Evolutionary conservation across 2,797 vertebrate genomes (phyloP).

Genomic region (Meda fulgida): DNA sequence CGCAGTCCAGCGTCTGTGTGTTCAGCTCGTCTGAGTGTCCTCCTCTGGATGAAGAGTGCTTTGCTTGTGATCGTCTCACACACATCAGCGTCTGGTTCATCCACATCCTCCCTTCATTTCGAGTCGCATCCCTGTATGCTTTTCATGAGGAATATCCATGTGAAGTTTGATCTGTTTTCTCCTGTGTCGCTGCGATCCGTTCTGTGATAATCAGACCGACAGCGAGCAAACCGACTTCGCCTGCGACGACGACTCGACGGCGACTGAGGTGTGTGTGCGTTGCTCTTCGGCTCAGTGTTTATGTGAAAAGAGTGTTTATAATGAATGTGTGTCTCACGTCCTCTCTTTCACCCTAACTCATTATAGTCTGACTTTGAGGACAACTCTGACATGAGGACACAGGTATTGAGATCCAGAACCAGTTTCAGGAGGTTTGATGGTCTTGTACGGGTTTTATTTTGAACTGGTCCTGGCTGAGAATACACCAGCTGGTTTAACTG

Average conservation of each 20-base stretch:
- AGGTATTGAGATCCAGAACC: constrained; percentile 79
- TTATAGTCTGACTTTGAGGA: constrained; percentile 95
- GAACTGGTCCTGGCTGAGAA: too few species aligned
- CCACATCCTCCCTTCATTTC: not conserved
- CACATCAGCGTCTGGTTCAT: not conserved
- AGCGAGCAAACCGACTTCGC: constrained; percentile 95
- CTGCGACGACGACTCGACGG: constrained; percentile 92
- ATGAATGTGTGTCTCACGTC: not conserved
- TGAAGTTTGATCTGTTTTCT: constrained; percentile 70
- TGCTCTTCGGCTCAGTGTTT: not conserved
- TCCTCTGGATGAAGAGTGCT: too few species aligned
- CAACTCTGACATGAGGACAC: constrained; percentile 89
- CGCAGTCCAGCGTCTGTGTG: too few species aligned
- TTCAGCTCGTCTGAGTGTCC: not conserved
- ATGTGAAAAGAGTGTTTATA: not conserved
- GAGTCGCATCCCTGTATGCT: not conserved
- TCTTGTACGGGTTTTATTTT: not conserved
- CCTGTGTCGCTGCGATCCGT: constrained; percentile 82
- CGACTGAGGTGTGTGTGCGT: constrained; percentile 80
- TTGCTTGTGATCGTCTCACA: too few species aligned
- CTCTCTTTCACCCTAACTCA: constrained; percentile 64
- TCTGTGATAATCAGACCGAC: constrained; percentile 87
- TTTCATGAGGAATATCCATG: not conserved
- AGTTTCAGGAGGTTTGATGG: not conserved
- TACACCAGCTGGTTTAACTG: not conserved